Evolutionary conservation across 2,113 vertebrate species (phyloP).

Genomic region (Poicephalus meyeri): DNA sequence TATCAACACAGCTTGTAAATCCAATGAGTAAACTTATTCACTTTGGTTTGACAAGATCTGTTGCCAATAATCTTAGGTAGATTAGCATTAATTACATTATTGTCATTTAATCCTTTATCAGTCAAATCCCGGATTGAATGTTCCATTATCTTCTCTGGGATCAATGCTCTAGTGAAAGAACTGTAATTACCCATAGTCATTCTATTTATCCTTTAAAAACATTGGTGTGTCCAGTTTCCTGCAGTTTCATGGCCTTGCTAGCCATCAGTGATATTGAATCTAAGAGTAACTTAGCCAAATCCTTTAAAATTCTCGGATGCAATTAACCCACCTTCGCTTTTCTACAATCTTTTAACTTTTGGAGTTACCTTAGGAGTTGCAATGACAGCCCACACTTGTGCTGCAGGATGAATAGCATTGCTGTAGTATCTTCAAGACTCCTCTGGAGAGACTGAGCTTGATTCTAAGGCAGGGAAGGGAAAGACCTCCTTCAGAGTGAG

Average conservation of each 20-base stretch:
- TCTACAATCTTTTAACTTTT: neutral
- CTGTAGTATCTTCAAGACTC: neutral
- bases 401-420: neutral
- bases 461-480: neutral
- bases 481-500: neutral
- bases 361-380: neutral
- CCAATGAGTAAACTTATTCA: neutral
- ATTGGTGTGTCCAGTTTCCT: neutral
- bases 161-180: neutral
- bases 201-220: neutral
- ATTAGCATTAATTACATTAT: slow-evolving; percentile 12
- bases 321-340: neutral
- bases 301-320: neutral
- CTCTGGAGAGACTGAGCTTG: neutral
- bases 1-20: neutral
- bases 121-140: neutral
- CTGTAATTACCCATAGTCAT: neutral
- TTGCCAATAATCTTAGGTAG: neutral
- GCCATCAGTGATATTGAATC: neutral
- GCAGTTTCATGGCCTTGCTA: neutral
- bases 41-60: neutral
- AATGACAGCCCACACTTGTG: neutral
- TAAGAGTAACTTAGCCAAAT: neutral
- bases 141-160: neutral
- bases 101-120: neutral